Evolutionary conservation across 2,113 vertebrate species (phyloP).

Genomic region (Progne subis): DNA sequence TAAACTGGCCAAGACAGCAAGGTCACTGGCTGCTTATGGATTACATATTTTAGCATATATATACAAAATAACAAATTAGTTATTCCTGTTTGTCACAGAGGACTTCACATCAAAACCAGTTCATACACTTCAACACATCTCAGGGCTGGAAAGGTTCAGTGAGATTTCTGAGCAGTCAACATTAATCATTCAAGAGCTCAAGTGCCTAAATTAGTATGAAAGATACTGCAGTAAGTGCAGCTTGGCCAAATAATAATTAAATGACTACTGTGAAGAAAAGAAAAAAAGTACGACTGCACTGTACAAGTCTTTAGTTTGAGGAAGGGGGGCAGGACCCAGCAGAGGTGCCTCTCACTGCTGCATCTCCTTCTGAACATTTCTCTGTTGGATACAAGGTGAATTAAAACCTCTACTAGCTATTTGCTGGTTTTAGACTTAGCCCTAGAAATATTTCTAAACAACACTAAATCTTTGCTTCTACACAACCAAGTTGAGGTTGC

Average conservation of each 20-base stretch:
- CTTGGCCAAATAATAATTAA: constrained; percentile 43
- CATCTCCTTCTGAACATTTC: neutral
- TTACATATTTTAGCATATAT: neutral
- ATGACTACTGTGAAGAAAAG: neutral
- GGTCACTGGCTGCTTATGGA: neutral
- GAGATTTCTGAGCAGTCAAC: neutral
- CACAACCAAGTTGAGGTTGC: neutral
- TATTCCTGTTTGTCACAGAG: neutral
- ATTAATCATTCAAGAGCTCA: constrained; percentile 24
- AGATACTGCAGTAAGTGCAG: neutral
- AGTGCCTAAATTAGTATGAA: constrained; percentile 18
- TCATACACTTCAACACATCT: neutral
- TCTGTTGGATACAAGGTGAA: neutral
- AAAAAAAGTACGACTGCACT: neutral
- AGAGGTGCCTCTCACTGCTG: neutral
- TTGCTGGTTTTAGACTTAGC: neutral
- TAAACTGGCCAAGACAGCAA: neutral
- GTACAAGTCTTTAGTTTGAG: neutral
- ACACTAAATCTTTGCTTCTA: neutral
- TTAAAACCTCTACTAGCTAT: neutral
- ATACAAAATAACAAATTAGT: neutral
- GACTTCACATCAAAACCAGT: neutral
- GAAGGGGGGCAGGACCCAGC: neutral
- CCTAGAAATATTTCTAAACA: neutral
- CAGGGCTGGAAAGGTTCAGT: neutral